A percentile compares a stretch with the other conserved stretches of the same genome.
phyloP scores from a whole-genome alignment of 2,797 vertebrate species.

The Pantherophis vulpinus region DNA sequence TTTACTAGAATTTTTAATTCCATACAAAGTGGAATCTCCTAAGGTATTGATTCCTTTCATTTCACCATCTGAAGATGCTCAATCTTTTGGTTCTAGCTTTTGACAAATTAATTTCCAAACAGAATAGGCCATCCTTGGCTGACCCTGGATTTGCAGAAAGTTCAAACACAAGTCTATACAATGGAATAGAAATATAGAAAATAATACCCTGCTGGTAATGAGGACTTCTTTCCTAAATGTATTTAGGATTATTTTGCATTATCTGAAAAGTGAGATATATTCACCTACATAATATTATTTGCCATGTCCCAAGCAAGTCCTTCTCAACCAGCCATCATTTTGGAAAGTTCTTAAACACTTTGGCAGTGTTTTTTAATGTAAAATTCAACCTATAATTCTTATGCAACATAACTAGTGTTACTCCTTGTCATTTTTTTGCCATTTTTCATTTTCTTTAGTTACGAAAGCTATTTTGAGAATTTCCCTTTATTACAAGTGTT shows the following conservation, averaged over 20 bases:
- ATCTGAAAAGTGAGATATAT: background rate
- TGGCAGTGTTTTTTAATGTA: background rate
- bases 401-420: background rate
- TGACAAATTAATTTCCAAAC: background rate
- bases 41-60: background rate
- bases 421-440: background rate
- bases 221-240: background rate
- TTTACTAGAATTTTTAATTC: too few relatives aligned
- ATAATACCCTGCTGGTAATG: background rate
- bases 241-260: background rate
- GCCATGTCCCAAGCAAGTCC: background rate
- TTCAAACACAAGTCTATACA: background rate
- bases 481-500: background rate
- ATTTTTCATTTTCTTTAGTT: background rate
- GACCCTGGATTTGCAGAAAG: background rate
- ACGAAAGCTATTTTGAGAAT: background rate
- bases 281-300: background rate
- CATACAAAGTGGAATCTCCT: background rate
- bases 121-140: background rate
- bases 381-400: background rate
- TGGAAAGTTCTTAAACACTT: background rate
- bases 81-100: background rate
- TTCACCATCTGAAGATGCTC: background rate
- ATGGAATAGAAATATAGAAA: background rate
- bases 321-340: background rate